These are phyloP conservation scores for Schizopygopsis malacanthus DNA, from an alignment of 2,797 vertebrate genomes.

Conservation along the genomic window DNA sequence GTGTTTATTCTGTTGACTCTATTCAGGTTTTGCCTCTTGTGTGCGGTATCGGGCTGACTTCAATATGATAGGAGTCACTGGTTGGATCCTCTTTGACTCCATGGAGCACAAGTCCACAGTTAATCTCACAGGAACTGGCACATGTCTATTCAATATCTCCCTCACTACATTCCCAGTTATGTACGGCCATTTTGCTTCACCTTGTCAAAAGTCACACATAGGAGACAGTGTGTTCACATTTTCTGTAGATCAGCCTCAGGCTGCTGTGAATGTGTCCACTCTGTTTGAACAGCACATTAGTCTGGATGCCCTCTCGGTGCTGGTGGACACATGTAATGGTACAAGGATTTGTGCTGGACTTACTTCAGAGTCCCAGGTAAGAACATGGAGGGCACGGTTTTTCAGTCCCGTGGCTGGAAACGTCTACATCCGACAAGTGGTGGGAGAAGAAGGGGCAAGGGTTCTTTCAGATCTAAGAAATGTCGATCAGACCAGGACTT, in stretches of 20 bases:
- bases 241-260: constrained; percentile 14
- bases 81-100: constrained; percentile 73
- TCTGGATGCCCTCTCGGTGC: constrained; percentile 77
- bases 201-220: constrained; percentile 74
- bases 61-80: constrained; percentile 81
- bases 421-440: constrained; percentile 74
- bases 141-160: constrained; percentile 72
- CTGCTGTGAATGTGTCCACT: constrained; percentile 54
- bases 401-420: constrained; percentile 73
- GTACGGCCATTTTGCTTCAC: constrained; percentile 74
- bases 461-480: constrained; percentile 73
- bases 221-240: constrained; percentile 71
- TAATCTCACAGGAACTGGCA: constrained; percentile 67
- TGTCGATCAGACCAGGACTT: constrained; percentile 61
- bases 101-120: constrained; percentile 59
- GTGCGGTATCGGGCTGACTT: constrained; percentile 71
- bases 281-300: constrained; percentile 63
- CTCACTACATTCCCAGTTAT: constrained; percentile 80
- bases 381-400: constrained; percentile 76
- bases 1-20: neutral
- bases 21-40: constrained; percentile 68
- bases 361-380: constrained; percentile 40
- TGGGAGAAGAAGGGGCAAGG: constrained; percentile 34
- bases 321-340: constrained; percentile 70
- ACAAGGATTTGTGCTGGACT: constrained; percentile 73